Evolutionary conservation across 2,113 vertebrate species (phyloP).

Genomic region (Corythoichthys intestinalis): DNA sequence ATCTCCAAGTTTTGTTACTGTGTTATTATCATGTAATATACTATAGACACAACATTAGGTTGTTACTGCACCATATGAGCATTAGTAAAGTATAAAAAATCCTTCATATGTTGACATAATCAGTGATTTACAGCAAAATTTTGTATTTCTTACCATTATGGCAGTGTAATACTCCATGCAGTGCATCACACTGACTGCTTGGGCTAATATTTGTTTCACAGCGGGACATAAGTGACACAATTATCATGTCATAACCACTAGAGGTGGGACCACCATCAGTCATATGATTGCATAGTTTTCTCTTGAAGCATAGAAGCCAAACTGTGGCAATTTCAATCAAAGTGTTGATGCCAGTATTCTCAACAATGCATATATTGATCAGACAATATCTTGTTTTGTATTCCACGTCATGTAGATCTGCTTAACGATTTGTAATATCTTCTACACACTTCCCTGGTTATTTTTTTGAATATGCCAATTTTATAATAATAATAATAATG

Average conservation of each 20-base stretch:
- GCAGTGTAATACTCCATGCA: not conserved
- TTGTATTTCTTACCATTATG: not conserved
- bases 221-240: not conserved
- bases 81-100: not conserved
- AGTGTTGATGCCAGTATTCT: too few species aligned
- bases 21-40: not conserved
- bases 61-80: not conserved
- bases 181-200: not conserved
- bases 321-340: not conserved
- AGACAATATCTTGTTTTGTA: too few species aligned
- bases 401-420: too few species aligned
- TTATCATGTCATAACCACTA: not conserved
- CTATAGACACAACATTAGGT: not conserved
- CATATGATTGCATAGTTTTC: not conserved
- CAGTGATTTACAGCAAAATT: too few species aligned
- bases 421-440: too few species aligned
- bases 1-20: not conserved
- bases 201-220: not conserved
- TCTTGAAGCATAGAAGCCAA: not conserved
- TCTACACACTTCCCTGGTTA: too few species aligned
- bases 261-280: not conserved
- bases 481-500: too few species aligned
- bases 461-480: too few species aligned
- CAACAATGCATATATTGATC: too few species aligned
- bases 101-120: not conserved